Evolutionary conservation across 2,888 invertebrate genomes (phyloP), one percentile per base, ranked within the genome.

Genomic region (Microctonus brassicae): DNA sequence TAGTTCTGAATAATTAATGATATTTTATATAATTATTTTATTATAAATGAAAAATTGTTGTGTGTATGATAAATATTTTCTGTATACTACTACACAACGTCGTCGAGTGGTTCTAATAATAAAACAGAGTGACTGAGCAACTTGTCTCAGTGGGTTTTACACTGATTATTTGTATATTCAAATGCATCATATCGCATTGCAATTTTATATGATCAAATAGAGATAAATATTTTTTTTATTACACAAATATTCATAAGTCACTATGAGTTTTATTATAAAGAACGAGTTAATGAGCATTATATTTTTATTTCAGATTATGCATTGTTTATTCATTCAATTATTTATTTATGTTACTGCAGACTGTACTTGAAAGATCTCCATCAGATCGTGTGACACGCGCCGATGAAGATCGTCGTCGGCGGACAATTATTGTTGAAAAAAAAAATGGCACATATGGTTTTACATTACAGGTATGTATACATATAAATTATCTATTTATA

Each of bases 401-500:
- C 9, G 95, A 95, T 79, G 96, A 96, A 80, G 96, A 97, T 86
- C 94, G 96, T 81, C 90, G 95, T 22, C 91, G 96, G 73, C 91
- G 98, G 55, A 95, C 98, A 17, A 97, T 98, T 73, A 97, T 98
- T 73, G 93, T 96, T 5, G 96, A 97, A 87, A 95, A 95, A 89
- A 94, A 93, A 85, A 95, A 94, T 86, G 94, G 94, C 57, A 95
- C 95, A 34, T 98, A 96, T 87, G 98, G 98, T 13, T 98, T 98
- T 88, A 98, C 98, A 0, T 89, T 98, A 47, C 98, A 92, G 90
- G 93, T 92, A 84, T 75, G 55, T 53, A 22, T 53, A 39, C 20
- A 58, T 69, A 42, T 55, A 67, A 47, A 36, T 58, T 55, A 33
- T 34, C 17, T 47, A 17, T n/a, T 1, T 7, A 47, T n/a, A 9